phyloP scores from a whole-genome alignment of 2,797 vertebrate species.

The Mus minutoides region DNA sequence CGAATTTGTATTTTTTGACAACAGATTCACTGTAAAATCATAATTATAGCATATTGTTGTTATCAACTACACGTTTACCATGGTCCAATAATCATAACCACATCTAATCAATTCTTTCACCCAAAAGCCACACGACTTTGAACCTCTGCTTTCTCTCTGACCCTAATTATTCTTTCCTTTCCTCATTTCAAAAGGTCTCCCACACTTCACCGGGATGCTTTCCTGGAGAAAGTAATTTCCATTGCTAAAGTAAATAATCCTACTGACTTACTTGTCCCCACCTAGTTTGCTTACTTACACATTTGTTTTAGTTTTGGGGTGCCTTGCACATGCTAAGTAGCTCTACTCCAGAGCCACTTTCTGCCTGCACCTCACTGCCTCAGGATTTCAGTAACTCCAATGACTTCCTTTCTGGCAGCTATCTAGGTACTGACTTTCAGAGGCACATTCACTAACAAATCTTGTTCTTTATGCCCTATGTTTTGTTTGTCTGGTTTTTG shows the following conservation, averaged over 20 bases:
- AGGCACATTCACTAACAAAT: background rate
- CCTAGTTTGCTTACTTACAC: background rate
- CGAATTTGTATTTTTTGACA: background rate
- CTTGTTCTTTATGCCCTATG: background rate
- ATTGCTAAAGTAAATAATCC: background rate
- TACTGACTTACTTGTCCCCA: background rate
- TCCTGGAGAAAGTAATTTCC: background rate
- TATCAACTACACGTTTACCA: background rate
- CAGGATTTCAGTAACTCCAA: background rate
- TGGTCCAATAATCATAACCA: fast-evolving
- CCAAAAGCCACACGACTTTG: background rate
- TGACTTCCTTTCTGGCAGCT: background rate
- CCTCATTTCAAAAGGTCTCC: constrained; percentile 13
- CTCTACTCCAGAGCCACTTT: too few relatives aligned
- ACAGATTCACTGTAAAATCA: background rate
- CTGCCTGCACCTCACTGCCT: background rate
- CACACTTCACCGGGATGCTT: background rate
- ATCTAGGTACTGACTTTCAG: background rate
- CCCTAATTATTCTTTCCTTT: background rate
- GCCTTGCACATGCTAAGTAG: background rate
- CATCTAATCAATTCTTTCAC: background rate
- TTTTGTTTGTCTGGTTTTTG: background rate
- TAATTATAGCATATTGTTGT: background rate
- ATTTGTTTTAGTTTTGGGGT: too few relatives aligned
- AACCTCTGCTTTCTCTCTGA: background rate